Evolutionary conservation across 2,797 vertebrate species (phyloP), one percentile per base, ranked within the genome.

Genomic region (Alectoris magna): DNA sequence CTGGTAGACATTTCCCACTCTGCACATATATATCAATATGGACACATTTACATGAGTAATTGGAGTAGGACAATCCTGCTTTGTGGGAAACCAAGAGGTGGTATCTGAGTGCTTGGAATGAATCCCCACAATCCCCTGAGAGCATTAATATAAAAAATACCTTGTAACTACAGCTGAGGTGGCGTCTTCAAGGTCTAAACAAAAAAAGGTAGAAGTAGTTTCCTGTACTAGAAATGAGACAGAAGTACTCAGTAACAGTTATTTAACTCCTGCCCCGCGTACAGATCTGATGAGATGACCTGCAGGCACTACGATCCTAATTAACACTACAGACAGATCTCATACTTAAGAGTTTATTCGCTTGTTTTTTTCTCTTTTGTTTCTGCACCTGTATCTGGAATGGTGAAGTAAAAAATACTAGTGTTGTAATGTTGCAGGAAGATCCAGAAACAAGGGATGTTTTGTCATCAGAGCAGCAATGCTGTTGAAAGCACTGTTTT

Each of bases 361-460:
- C 19, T 58, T n/a, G 17, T 19, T 21, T 10, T 18, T 49, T 24
- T 6, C 0, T 0, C 1, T 75, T 73, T 86, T 49, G 2, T 0
- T n/a, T 74, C 17, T 85, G 11, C 15, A 63, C 19, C 31, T 80
- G 3, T 14, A 41, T 63, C 46, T 79, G 10, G 7, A 82, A 43
- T 18, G 7, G 5, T 41, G 31, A 51, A 34, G 6, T 70, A 67
- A 87, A 34, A 48, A 18, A 26, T 71, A 15, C 2, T 1, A 19
- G 5, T 31, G 24, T 3, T 7, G 3, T 29, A 81, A 60, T 31
- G 7, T 9, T 41, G 23, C 11, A 66, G 18, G 31, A 69, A 10
- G 12, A 93, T 43, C 5, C 7, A 51, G 8, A 2, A 90, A 38
- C 19, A 91, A 88, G 49, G 12, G 36, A 51, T 23, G 1, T 63